Evolutionary conservation across 2,797 vertebrate genomes (phyloP).

Genomic region (Notolepis coatsorum): DNA sequence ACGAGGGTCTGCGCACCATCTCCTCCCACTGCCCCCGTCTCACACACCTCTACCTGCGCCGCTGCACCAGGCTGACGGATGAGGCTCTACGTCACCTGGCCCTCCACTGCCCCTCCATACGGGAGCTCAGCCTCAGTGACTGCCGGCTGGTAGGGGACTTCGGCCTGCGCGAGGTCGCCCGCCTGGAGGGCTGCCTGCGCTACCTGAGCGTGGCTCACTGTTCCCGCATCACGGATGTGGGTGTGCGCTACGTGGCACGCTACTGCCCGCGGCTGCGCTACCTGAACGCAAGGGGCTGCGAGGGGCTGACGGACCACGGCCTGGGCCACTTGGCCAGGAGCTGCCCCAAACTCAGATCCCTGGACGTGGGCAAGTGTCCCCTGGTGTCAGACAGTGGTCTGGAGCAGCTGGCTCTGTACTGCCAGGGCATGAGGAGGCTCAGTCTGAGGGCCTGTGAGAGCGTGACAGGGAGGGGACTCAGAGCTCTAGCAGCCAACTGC

Average conservation of each 20-base stretch:
- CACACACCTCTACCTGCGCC: slow-evolving; percentile 95
- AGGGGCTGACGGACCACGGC: slow-evolving; percentile 98
- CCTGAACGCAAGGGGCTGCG: slow-evolving; percentile 86
- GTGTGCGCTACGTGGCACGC: slow-evolving; percentile 95
- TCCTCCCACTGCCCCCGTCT: slow-evolving; percentile 96
- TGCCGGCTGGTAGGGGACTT: slow-evolving; percentile 95
- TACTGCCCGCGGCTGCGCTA: slow-evolving; percentile 92
- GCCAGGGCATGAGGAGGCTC: slow-evolving; percentile 93
- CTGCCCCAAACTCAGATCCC: slow-evolving; percentile 94
- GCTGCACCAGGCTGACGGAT: slow-evolving; percentile 93
- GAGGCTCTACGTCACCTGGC: slow-evolving; percentile 95
- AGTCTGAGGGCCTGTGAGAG: slow-evolving; percentile 97
- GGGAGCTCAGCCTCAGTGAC: slow-evolving; percentile 96
- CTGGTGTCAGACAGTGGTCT: slow-evolving; percentile 95
- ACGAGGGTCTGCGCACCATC: slow-evolving; percentile 95
- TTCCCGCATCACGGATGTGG: slow-evolving; percentile 94
- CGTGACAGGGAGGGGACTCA: slow-evolving; percentile 92
- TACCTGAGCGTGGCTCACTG: slow-evolving; percentile 98
- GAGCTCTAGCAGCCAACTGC: slow-evolving; percentile 95
- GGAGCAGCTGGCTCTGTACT: slow-evolving; percentile 95
- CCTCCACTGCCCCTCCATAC: slow-evolving; percentile 91
- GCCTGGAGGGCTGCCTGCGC: slow-evolving; percentile 92
- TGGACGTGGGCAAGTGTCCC: slow-evolving; percentile 97
- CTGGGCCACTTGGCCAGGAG: slow-evolving; percentile 94
- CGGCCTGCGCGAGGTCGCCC: slow-evolving; percentile 94